phyloP scores from a whole-genome alignment of 2,113 vertebrate genomes.

The Dascyllus trimaculatus region DNA sequence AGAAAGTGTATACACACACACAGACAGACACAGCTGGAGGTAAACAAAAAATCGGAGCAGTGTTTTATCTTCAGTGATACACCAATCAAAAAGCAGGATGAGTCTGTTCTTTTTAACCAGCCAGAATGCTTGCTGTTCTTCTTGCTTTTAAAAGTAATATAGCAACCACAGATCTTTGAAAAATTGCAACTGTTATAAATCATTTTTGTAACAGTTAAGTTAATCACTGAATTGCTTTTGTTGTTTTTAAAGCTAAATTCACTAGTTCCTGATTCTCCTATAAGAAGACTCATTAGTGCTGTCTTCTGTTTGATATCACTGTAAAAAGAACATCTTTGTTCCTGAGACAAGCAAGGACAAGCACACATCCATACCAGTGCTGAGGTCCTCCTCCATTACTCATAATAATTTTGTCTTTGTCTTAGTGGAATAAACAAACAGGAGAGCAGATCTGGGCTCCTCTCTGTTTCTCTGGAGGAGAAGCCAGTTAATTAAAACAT shows the following conservation, averaged over 20 bases:
- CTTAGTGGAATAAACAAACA: slow-evolving; percentile 57
- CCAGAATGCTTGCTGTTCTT: neutral
- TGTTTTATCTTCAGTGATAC: neutral
- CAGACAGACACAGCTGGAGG: neutral
- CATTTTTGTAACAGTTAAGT: neutral
- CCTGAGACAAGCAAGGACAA: neutral
- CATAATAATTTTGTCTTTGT: slow-evolving; percentile 22
- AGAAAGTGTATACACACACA: neutral
- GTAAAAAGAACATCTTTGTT: neutral
- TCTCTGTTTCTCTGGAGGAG: slow-evolving; percentile 26
- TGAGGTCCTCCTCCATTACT: slow-evolving; percentile 23
- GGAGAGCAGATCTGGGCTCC: slow-evolving; percentile 12
- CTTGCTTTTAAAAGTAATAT: neutral
- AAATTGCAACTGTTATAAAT: neutral
- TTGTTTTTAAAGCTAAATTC: too few species aligned
- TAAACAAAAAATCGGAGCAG: neutral
- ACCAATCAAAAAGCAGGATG: neutral
- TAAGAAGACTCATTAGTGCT: too few species aligned
- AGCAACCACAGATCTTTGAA: neutral
- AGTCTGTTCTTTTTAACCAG: neutral
- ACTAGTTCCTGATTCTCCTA: too few species aligned
- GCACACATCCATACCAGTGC: neutral
- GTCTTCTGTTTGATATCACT: neutral
- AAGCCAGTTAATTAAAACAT: slow-evolving; percentile 38
- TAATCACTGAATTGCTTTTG: too few species aligned